A percentile compares a stretch with the other conserved stretches of the same genome.
These are phyloP conservation scores for Callionymus lyra DNA, from an alignment of 2,113 vertebrate genomes.

Conservation along the genomic window DNA sequence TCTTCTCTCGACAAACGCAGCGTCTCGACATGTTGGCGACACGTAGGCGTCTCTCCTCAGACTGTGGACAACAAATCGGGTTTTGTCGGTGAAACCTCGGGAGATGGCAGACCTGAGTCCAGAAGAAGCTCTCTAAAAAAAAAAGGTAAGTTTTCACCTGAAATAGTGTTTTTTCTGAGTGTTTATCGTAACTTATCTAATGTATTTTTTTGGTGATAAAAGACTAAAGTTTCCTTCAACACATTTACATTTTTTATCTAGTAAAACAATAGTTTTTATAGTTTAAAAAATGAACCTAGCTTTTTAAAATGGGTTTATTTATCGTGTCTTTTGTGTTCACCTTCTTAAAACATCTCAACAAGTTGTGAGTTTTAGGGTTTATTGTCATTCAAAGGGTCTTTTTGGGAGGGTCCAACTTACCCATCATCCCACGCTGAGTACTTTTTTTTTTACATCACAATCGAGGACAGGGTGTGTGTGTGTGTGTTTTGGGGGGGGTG, in stretches of 20 bases:
- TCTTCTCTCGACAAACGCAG: conserved; percentile 13
- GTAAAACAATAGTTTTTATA: too few relatives aligned
- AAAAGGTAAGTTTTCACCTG: conserved; percentile 34
- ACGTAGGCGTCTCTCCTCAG: conserved; percentile 23
- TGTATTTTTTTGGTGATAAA: too few relatives aligned
- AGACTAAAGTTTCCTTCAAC: too few relatives aligned
- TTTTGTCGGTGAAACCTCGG: conserved; percentile 40
- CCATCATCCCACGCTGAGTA: conserved; percentile 58
- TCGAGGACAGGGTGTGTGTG: conserved; percentile 18
- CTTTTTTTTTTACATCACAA: conserved; percentile 57
- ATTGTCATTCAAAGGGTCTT: conserved; percentile 62
- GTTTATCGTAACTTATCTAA: neutral
- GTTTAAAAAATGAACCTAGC: too few relatives aligned
- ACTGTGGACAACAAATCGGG: conserved; percentile 51
- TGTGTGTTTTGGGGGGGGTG: neutral
- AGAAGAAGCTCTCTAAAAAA: conserved; percentile 27
- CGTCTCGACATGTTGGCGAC: conserved; percentile 46
- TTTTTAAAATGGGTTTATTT: too few relatives aligned
- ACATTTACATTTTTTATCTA: too few relatives aligned
- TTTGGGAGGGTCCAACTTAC: conserved; percentile 45
- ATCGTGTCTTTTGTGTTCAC: too few relatives aligned
- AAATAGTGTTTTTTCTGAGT: neutral
- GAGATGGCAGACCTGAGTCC: conserved; percentile 47
- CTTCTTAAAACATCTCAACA: conserved; percentile 28
- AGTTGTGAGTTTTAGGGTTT: conserved; percentile 51